These are phyloP conservation scores for Poicephalus gulielmi DNA, from an alignment of 2,113 vertebrate species.

Conservation along the genomic window DNA sequence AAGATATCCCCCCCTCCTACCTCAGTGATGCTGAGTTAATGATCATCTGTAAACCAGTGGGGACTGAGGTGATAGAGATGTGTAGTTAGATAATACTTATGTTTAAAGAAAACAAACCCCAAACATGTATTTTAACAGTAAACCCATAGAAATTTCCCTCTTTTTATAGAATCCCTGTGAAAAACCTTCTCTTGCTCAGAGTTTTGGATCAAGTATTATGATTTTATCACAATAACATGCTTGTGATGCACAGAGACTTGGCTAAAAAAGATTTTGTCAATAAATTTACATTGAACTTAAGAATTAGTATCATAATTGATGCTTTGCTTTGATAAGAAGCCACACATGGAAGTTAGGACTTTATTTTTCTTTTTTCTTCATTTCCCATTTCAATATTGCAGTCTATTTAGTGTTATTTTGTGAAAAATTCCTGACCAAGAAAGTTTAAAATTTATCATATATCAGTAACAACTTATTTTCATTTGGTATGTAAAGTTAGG, in stretches of 20 bases:
- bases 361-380: not conserved
- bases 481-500: not conserved
- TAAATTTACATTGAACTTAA: not conserved
- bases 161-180: not conserved
- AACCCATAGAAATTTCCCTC: not conserved
- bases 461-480: not conserved
- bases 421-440: not conserved
- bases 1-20: not conserved
- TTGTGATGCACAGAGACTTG: not conserved
- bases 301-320: not conserved
- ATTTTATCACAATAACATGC: not conserved
- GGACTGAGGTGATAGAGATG: accelerated
- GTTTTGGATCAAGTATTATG: not conserved
- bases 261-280: not conserved
- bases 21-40: not conserved
- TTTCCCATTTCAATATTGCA: not conserved
- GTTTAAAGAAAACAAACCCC: not conserved
- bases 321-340: not conserved
- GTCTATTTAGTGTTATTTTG: not conserved
- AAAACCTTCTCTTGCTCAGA: not conserved
- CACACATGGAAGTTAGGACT: not conserved
- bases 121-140: not conserved
- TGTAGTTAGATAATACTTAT: not conserved
- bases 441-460: not conserved
- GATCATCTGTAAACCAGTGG: not conserved